Conservation (phyloP, 2,797 vertebrate species). For the Poeciliopsis gracilis region DNA sequence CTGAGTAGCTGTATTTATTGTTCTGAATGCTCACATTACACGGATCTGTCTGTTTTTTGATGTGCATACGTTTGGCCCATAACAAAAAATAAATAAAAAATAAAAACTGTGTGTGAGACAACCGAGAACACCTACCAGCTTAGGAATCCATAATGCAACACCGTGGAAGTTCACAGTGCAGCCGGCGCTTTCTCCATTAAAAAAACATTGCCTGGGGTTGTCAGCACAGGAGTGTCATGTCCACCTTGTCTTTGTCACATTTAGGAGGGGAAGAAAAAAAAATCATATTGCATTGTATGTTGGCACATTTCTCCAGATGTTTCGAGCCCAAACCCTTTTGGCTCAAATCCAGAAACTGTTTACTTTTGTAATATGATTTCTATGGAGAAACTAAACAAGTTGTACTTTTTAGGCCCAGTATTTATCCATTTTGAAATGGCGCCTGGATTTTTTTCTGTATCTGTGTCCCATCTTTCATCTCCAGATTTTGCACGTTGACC, state of each 20-base stretch:
- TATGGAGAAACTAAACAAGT: neutral
- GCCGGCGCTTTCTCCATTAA: neutral
- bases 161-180: neutral
- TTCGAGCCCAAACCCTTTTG: neutral
- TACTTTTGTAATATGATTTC: neutral
- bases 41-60: neutral
- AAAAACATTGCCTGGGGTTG: conserved; percentile 2
- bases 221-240: neutral
- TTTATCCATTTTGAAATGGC: neutral
- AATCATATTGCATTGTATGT: neutral
- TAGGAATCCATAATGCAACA: neutral
- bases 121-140: neutral
- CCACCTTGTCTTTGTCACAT: neutral
- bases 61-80: neutral
- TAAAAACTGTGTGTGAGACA: neutral
- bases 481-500: neutral
- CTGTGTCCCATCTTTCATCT: neutral
- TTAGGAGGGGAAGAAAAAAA: too few relatives aligned
- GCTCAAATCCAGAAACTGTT: neutral
- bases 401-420: neutral
- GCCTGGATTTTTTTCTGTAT: neutral
- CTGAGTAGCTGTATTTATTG: neutral
- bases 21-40: neutral
- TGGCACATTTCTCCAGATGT: neutral
- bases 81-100: neutral